These are phyloP conservation scores for Melanotaenia duboulayi DNA, from an alignment of 2,113 vertebrate genomes.

Conservation along the genomic window DNA sequence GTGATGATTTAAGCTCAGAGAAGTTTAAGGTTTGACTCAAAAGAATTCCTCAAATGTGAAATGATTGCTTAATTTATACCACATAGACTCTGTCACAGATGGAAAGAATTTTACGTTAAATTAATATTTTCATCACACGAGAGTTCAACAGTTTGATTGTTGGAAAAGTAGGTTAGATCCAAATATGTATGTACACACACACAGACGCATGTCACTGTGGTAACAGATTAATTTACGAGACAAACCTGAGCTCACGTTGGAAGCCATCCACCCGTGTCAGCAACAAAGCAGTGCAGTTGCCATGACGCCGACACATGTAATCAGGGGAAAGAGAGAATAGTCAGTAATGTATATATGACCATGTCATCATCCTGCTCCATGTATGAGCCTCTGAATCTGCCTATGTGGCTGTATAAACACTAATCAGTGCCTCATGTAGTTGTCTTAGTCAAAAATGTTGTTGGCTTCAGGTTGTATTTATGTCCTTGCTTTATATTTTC, in stretches of 20 bases:
- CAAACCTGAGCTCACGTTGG: slow-evolving; percentile 31
- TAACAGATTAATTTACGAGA: slow-evolving; percentile 40
- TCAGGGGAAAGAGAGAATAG: slow-evolving; percentile 30
- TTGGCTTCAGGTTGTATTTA: slow-evolving; percentile 21
- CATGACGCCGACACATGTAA: slow-evolving; percentile 39
- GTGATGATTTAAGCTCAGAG: slow-evolving; percentile 57
- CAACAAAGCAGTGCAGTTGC: slow-evolving; percentile 38
- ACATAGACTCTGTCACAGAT: slow-evolving; percentile 40
- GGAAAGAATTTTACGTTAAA: slow-evolving; percentile 43
- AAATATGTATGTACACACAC: neutral
- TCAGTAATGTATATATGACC: slow-evolving; percentile 20
- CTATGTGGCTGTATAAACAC: slow-evolving; percentile 46
- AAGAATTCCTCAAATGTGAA: slow-evolving; percentile 60
- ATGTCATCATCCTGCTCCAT: slow-evolving; percentile 31
- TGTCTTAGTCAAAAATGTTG: slow-evolving; percentile 17
- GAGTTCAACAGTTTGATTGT: slow-evolving; percentile 3
- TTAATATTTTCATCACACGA: slow-evolving; percentile 23
- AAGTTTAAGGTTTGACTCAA: slow-evolving; percentile 56
- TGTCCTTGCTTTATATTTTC: slow-evolving; percentile 11
- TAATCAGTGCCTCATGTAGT: neutral
- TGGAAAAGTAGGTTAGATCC: slow-evolving; percentile 11
- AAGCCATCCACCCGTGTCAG: slow-evolving; percentile 13
- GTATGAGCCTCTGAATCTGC: slow-evolving; percentile 19
- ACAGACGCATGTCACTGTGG: slow-evolving; percentile 17
- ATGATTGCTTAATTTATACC: slow-evolving; percentile 60